phyloP scores from a whole-genome alignment of 2,888 invertebrate species.

The Metellina segmentata region DNA sequence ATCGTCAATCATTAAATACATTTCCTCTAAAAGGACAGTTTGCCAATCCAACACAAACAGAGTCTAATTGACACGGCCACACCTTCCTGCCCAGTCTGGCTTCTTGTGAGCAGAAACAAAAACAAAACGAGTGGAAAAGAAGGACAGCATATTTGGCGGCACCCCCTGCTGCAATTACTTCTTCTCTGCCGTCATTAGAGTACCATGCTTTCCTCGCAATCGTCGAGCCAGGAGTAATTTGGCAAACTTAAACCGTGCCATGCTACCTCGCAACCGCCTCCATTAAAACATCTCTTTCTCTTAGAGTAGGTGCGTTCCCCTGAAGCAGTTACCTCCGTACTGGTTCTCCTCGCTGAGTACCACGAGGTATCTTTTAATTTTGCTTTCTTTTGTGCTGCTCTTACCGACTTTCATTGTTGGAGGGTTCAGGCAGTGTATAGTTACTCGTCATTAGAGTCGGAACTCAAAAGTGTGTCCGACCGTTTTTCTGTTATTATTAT shows the following conservation, averaged over 20 bases:
- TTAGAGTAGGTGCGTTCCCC: constrained; percentile 26
- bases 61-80: constrained; percentile 75
- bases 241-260: neutral
- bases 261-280: neutral
- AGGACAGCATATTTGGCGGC: constrained; percentile 67
- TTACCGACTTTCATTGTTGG: neutral
- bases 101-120: neutral
- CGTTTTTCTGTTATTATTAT: constrained; percentile 20
- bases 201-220: constrained; percentile 43
- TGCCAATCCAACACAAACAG: constrained; percentile 71
- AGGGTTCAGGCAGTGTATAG: constrained; percentile 9
- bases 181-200: constrained; percentile 57
- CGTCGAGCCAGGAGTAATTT: constrained; percentile 32
- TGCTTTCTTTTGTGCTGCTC: constrained; percentile 17
- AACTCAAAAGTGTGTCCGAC: neutral
- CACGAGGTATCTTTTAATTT: constrained; percentile 16
- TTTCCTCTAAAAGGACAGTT: constrained; percentile 68
- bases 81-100: constrained; percentile 43
- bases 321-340: neutral
- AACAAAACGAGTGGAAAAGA: constrained; percentile 1
- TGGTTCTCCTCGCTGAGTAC: neutral
- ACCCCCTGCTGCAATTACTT: constrained; percentile 67
- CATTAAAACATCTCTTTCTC: neutral
- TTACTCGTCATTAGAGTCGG: constrained; percentile 58
- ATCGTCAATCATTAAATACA: constrained; percentile 74